Base-by-base conservation (phyloP, 2,888 invertebrate genomes). In the Esperia sulphurella region DNA sequence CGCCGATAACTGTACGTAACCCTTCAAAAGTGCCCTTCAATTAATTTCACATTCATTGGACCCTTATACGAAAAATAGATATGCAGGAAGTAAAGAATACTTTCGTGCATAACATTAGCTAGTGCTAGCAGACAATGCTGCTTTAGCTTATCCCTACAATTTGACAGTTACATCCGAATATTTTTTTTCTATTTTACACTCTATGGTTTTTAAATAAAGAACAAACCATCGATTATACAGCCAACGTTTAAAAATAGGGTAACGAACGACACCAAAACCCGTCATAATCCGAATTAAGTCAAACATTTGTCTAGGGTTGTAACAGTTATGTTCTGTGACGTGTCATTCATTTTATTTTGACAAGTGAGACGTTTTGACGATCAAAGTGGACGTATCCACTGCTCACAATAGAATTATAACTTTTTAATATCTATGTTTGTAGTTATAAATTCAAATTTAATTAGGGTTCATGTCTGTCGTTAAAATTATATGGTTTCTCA, bases 31-130 rank as follows among this genome's bases (percentile, higher is more conserved):
- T 65, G 71, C 80, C 83, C 85, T 81, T 73, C 79, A 83, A 84
- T 85, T 85, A 85, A 84, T 82, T 79, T 78, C 75, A 74, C 78
- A 85, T 87, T 84, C 78, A 83, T 79, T 63, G 68, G 70, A 74
- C 76, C 78, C 79, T 73, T 68, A 47, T 46, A 57, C 21, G 54
- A 54, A 61, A 61, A 76, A 78, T 78, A 78, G 75, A 75, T 71
- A 75, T 68, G 65, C 73, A 77, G 80, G 83, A 84, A 83, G 75
- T 69, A 63, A 51, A 65, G 59, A 70, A 73, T 59, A 68, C 75
- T 76, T 71, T 75, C 68, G 64, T 62, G 63, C 45, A 53, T 61
- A 66, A 65, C 66, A 65, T 21, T 21, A 65, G 67, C 68, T 66
- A 67, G 73, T 71, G 70, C 57, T 68, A 69, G 61, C 75, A 68